These are phyloP conservation scores for Muntiacus reevesi DNA, from an alignment of 2,113 vertebrate species.

Conservation along the genomic window DNA sequence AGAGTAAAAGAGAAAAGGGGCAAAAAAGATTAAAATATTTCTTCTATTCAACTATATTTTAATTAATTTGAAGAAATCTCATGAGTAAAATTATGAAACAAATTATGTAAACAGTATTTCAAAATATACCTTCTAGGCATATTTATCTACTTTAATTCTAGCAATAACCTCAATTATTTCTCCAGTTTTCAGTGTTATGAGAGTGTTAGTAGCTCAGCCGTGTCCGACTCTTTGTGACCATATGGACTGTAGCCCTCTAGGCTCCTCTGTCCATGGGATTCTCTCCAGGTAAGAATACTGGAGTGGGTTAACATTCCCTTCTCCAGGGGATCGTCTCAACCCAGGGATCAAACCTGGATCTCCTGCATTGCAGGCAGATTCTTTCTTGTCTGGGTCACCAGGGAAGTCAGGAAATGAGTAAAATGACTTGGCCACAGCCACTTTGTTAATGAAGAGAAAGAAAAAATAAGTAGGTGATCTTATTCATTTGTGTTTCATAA, in stretches of 20 bases:
- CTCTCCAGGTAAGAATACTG: background rate
- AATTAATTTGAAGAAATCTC: background rate
- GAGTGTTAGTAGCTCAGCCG: background rate
- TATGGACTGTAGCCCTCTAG: background rate
- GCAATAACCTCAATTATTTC: background rate
- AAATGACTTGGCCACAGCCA: background rate
- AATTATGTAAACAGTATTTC: background rate
- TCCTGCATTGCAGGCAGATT: background rate
- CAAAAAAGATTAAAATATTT: background rate
- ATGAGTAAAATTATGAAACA: background rate
- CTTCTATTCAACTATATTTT: background rate
- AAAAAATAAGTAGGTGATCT: background rate
- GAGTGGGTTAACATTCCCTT: background rate
- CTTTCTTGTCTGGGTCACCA: background rate
- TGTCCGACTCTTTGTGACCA: background rate
- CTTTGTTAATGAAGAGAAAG: constrained; percentile 1
- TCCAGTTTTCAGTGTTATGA: background rate
- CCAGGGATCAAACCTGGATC: background rate
- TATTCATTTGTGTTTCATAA: background rate
- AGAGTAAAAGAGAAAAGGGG: background rate
- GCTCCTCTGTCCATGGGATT: background rate
- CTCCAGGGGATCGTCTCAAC: background rate
- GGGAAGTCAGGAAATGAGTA: background rate
- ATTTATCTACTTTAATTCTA: background rate
- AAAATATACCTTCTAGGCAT: background rate